Evolutionary conservation across 2,888 invertebrate species (phyloP), one percentile per base, ranked within the genome.

Genomic region (Chaitophorus viminalis): DNA sequence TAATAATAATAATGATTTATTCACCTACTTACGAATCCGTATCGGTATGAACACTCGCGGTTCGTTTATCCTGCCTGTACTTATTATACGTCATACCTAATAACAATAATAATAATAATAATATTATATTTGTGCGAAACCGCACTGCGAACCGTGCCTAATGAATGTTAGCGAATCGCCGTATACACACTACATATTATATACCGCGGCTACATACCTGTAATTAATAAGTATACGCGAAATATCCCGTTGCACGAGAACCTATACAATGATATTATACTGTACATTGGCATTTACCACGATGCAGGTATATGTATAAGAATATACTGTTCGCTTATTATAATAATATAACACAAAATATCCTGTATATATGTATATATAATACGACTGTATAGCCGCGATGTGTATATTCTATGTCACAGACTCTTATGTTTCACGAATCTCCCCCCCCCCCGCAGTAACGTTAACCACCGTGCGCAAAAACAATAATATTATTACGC

Each of bases 211-310:
- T 1, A 14, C 65, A 2, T 1, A 65, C n/a, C 65, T n/a, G n/a
- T n/a, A n/a, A n/a, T n/a, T n/a, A n/a, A n/a, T 25, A 25, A 68
- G 60, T 60, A n/a, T n/a, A 0, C 68, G 68, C 11, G 33, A 25
- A 60, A 83, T 60, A 60, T 74, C 82, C 83, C 75, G 75, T 83
- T 60, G 54, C 14, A 82, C 11, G 82, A 29, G 21, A 54, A 18
- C 21, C 29, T 68, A 25, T 11, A 25, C 11, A 60, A 3, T n/a
- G n/a, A n/a, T n/a, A n/a, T n/a, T 29, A 17, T 68, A 8, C 25
- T 65, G 65, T n/a, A 65, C 65, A 1, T 29, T 6, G 60, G 60
- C 25, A 25, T 60, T 29, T 29, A 29, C 68, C 29, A 29, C 68
- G 68, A 21, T 25, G 60, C 25, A 2, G 5, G 2, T 3, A 3